Conservation (phyloP, 2,797 vertebrate genomes). For the Cephalopachus bancanus region DNA sequence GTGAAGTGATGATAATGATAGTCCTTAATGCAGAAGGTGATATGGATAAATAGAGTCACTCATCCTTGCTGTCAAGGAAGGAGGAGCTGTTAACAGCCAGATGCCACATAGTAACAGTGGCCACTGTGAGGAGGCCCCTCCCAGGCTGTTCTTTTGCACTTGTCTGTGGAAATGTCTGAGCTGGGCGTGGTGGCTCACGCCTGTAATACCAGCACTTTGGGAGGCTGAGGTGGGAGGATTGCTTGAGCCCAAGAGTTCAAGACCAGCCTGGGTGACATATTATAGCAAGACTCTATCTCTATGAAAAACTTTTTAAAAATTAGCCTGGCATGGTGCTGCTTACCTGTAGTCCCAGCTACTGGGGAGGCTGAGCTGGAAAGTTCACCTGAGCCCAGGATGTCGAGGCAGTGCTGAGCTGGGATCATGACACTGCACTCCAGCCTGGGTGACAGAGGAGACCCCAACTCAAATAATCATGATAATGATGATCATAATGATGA, state of each 20-base stretch:
- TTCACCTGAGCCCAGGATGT: background rate
- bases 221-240: background rate
- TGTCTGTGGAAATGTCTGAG: background rate
- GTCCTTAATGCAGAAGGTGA: background rate
- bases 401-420: background rate
- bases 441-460: background rate
- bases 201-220: background rate
- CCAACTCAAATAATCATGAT: background rate
- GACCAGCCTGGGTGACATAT: background rate
- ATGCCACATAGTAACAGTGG: rapidly evolving
- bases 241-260: background rate
- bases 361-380: background rate
- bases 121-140: rapidly evolving
- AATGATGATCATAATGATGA: no score
- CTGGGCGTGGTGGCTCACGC: background rate
- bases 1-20: no score
- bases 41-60: rapidly evolving
- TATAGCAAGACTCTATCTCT: background rate
- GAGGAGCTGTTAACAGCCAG: no score
- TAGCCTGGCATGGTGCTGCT: background rate
- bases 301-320: background rate
- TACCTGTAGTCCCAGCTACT: background rate
- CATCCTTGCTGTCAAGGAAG: no score
- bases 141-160: background rate
- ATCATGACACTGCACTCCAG: background rate